Conservation (phyloP, 2,888 invertebrate species). For the Rhagonycha fulva region DNA sequence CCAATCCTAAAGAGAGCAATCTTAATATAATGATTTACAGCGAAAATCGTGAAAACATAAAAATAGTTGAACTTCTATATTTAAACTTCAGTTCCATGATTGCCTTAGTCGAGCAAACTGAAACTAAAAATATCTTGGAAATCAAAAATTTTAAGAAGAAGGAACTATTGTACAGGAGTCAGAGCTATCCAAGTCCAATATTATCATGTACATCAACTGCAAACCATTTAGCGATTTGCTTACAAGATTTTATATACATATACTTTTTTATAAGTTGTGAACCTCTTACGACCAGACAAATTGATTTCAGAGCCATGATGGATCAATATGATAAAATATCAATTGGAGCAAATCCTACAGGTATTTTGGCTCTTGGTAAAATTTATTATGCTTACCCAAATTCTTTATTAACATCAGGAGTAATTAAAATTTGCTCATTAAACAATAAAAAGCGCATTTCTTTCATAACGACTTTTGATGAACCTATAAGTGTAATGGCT, state of each 20-base stretch:
- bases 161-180: neutral
- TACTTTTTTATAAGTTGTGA: too few species aligned
- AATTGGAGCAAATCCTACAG: neutral
- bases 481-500: neutral
- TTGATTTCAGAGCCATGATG: neutral
- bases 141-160: neutral
- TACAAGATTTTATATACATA: neutral
- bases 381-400: neutral
- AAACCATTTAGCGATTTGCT: neutral
- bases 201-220: neutral
- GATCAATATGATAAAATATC: neutral
- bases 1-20: too few species aligned
- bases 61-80: neutral
- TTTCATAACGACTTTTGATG: neutral
- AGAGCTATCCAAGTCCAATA: neutral
- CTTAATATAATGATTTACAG: too few species aligned
- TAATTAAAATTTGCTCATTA: neutral
- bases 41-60: neutral
- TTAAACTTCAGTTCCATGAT: neutral
- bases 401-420: neutral
- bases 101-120: neutral
- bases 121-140: neutral
- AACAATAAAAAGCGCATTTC: neutral
- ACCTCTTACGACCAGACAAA: too few species aligned
- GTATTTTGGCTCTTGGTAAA: neutral